These are phyloP conservation scores for Lasioglossum morio DNA, from an alignment of 2,888 invertebrate genomes.

Conservation along the genomic window DNA sequence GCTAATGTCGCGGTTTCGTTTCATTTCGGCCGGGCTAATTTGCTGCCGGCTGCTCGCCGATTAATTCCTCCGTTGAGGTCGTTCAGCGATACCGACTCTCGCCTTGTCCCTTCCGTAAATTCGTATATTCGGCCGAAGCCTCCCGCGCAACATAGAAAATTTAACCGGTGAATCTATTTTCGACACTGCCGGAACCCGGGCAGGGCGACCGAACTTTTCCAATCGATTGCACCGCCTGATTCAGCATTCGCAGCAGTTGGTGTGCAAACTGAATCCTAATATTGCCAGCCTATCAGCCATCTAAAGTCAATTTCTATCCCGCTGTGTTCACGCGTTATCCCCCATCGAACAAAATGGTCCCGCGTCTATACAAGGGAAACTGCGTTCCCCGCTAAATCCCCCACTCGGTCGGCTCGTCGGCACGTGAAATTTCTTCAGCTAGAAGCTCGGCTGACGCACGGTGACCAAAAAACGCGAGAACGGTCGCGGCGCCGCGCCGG, in stretches of 20 bases:
- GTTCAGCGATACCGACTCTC: not conserved
- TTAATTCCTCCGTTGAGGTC: conserved; percentile 24
- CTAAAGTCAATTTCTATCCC: conserved; percentile 8
- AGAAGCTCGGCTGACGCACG: not conserved
- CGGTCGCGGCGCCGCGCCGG: not conserved
- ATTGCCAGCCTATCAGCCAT: not conserved
- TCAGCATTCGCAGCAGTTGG: not conserved
- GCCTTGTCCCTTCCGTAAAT: too few species aligned
- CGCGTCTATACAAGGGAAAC: not conserved
- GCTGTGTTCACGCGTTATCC: conserved; percentile 33
- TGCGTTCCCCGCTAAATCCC: not conserved
- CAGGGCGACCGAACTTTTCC: not conserved
- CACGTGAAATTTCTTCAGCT: not conserved
- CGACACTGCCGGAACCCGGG: not conserved
- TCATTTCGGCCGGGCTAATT: not conserved
- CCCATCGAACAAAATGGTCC: not conserved
- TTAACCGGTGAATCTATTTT: not conserved
- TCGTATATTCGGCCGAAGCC: not conserved
- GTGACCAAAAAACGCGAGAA: not conserved
- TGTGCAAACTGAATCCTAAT: conserved; percentile 1
- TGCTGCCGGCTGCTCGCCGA: conserved; percentile 23
- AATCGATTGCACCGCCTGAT: not conserved
- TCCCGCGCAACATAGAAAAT: not conserved
- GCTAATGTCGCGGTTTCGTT: conserved; percentile 47
- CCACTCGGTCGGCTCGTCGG: not conserved